Base-by-base conservation (phyloP, 2,113 vertebrate genomes). In the Lanius ludovicianus region DNA sequence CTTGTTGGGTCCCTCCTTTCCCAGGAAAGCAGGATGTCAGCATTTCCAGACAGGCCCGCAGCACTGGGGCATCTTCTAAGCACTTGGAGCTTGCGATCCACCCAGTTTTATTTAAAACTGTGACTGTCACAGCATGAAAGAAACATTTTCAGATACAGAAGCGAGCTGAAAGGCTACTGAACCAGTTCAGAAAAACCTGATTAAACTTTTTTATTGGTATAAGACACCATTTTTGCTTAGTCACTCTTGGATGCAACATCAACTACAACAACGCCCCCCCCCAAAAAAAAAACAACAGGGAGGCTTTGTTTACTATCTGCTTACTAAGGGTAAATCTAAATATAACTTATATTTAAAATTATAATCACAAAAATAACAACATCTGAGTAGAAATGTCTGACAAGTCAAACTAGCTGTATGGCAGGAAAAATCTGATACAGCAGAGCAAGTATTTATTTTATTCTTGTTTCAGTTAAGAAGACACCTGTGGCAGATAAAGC, bases 41-140 rank as follows among this genome's bases (percentile, higher is more conserved):
- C 95, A 71, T 78, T 89, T 93, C 56, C 75, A 90, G 57, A 76
- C 60, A 52, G 46, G 62, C 89, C 37, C 0, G 15, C 7, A 67
- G 94, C 92, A 80, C 50, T 64, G 41, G 49, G 81, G 25, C 71
- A 93, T 49, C 80, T 81, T 93, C 93, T 87, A 76, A 93, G 60
- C 31, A 47, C 44, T 62, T 13, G 49, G 11, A 64, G 55, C 59
- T 44, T 93, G 64, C 68, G 4, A 92, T 87, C 84, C 89, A 74
- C 85, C 93, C 83, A 90, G 42, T 37, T 89, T 74, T 55, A 69
- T 44, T 89, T 89, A 62, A 85, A 92, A 71, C 52, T 75, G 44
- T 68, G 56, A 63, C 41, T 56, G 64, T 70, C 71, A 75, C 71
- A 76, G 39, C 0, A 0, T 69, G 80, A 60, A 3, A 87, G 50